phyloP scores from a whole-genome alignment of 2,888 invertebrate genomes.

The Hydraecia micacea region DNA sequence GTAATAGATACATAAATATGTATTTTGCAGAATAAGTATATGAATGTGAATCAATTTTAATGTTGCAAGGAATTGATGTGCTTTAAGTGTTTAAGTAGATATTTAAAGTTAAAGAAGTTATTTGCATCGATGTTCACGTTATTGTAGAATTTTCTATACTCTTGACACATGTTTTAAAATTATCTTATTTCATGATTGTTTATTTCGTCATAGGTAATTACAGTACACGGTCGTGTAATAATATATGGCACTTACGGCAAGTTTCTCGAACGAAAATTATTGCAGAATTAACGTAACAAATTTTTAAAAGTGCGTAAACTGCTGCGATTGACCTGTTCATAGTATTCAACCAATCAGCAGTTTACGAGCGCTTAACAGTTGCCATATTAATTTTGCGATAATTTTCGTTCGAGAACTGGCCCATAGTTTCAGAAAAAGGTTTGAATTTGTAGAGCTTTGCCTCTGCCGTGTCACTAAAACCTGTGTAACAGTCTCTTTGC shows the following conservation, averaged over 20 bases:
- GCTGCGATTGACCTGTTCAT: not conserved
- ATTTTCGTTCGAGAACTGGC: not conserved
- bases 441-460: too few species aligned
- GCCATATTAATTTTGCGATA: not conserved
- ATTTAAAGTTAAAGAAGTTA: conserved; percentile 30
- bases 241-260: not conserved
- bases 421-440: not conserved
- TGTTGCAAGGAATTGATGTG: conserved; percentile 41
- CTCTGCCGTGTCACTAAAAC: not conserved
- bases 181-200: conserved; percentile 23
- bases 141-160: conserved; percentile 39
- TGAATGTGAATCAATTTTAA: conserved; percentile 22
- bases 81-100: conserved; percentile 32
- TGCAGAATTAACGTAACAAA: not conserved
- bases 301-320: not conserved
- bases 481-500: not conserved
- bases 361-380: not conserved
- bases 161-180: conserved; percentile 51
- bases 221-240: conserved; percentile 4
- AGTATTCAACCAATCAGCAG: not conserved
- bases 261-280: not conserved
- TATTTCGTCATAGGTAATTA: conserved; percentile 38
- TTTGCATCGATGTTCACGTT: conserved; percentile 34
- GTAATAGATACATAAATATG: not conserved
- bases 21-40: not conserved